Conservation (phyloP, 2,113 vertebrate genomes). For the Empidonax traillii region DNA sequence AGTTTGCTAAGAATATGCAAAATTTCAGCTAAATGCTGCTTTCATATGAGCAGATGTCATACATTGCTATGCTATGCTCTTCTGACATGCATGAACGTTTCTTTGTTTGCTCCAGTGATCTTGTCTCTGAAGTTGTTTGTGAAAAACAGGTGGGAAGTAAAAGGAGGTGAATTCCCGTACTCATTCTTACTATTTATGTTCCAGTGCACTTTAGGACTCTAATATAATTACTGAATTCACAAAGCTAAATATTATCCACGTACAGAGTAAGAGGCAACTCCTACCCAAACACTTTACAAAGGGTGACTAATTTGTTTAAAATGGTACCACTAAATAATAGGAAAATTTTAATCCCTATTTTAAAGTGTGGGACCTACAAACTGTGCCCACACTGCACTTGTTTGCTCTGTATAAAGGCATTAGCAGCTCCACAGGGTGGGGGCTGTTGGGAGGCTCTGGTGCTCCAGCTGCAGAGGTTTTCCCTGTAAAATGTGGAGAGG, state of each 20-base stretch:
- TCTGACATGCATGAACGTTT: not conserved
- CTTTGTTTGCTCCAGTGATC: not conserved
- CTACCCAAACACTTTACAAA: not conserved
- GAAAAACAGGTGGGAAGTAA: not conserved
- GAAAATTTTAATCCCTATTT: not conserved
- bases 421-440: not conserved
- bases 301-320: not conserved
- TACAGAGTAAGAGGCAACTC: not conserved
- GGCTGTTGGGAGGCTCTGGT: not conserved
- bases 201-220: not conserved
- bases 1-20: not conserved
- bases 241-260: not conserved
- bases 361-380: not conserved
- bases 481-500: not conserved
- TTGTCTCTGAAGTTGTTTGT: not conserved
- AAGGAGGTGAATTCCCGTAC: not conserved
- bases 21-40: not conserved
- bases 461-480: not conserved
- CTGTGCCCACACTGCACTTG: fast-evolving
- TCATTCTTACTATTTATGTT: not conserved
- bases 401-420: not conserved
- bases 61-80: not conserved
- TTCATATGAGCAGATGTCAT: not conserved
- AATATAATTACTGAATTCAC: not conserved
- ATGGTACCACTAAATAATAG: not conserved